These are phyloP conservation scores for Cossypha heuglini DNA, from an alignment of 2,797 vertebrate species.

Conservation along the genomic window DNA sequence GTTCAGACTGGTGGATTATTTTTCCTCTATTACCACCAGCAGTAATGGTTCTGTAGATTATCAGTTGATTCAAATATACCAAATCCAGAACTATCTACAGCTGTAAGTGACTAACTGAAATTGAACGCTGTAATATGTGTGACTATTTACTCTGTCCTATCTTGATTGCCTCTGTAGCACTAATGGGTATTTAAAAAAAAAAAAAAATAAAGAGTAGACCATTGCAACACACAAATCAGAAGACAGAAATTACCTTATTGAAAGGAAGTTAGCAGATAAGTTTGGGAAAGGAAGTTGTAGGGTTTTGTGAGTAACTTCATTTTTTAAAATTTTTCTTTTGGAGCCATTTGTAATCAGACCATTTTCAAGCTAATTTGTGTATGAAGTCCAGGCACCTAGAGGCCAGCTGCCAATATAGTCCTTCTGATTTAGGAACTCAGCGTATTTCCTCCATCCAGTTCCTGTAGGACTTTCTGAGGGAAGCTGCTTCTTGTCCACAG, in stretches of 20 bases:
- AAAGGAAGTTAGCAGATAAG: background rate
- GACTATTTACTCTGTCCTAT: background rate
- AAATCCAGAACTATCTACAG: background rate
- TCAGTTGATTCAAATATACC: background rate
- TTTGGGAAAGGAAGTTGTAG: background rate
- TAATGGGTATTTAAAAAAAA: background rate
- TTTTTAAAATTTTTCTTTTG: background rate
- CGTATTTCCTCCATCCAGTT: background rate
- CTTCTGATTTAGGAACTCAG: background rate
- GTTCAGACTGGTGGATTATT: background rate
- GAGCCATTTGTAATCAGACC: background rate
- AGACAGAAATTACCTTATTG: background rate
- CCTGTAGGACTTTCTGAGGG: background rate
- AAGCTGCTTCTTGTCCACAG: background rate
- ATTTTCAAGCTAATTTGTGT: background rate
- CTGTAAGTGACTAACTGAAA: background rate
- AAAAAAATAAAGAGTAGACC: background rate
- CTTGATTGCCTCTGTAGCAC: background rate
- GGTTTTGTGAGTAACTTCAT: background rate
- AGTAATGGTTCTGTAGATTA: conserved; percentile 8
- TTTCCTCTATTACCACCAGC: background rate
- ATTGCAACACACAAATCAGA: background rate
- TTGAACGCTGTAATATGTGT: background rate
- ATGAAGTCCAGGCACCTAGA: background rate
- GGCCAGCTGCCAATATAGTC: background rate